Evolutionary conservation across 2,113 vertebrate species (phyloP).

Genomic region (Marcusenius ussheri): DNA sequence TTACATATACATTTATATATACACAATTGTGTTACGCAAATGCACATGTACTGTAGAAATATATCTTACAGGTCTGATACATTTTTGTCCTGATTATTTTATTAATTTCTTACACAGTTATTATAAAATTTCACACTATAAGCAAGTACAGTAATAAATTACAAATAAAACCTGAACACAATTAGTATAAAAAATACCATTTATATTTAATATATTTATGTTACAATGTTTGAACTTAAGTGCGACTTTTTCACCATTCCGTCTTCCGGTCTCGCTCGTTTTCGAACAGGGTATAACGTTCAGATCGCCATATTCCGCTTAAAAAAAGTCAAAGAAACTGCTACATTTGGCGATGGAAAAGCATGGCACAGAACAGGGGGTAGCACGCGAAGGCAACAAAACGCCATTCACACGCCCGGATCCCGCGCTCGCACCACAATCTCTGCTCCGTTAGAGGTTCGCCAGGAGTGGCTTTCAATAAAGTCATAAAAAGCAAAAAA

Average conservation of each 20-base stretch:
- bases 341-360: constrained; percentile 23
- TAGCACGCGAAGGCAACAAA: neutral
- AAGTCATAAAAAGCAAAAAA: neutral
- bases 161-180: constrained; percentile 25
- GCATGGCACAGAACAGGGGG: neutral
- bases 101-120: constrained; percentile 13
- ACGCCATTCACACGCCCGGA: neutral
- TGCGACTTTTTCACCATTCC: neutral
- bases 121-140: constrained; percentile 29
- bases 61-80: constrained; percentile 66
- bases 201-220: constrained; percentile 13
- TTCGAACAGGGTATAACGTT: neutral
- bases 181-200: constrained; percentile 22
- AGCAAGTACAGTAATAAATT: constrained; percentile 24
- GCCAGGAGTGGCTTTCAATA: neutral
- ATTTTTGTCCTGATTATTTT: constrained; percentile 45
- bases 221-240: constrained; percentile 17
- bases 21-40: constrained; percentile 59
- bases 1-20: constrained; percentile 64
- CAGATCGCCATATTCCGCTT: constrained; percentile 15
- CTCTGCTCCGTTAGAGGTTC: neutral
- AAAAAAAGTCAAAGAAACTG: constrained; percentile 25
- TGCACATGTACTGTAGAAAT: constrained; percentile 76
- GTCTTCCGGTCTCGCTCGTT: neutral
- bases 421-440: neutral